Evolutionary conservation across 2,113 vertebrate species (phyloP).

Genomic region (Thamnophis sirtalis): DNA sequence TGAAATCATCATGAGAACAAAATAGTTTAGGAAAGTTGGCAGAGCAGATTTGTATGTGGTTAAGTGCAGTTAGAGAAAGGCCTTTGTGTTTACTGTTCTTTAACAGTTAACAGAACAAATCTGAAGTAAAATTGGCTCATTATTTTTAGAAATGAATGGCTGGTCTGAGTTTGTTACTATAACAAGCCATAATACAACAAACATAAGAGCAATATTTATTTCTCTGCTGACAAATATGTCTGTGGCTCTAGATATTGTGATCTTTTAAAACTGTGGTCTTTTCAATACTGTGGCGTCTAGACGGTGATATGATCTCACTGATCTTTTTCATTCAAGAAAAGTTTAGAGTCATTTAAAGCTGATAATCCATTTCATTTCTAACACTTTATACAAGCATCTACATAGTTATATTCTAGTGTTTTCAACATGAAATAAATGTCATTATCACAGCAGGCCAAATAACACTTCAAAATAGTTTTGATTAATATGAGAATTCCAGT

Average conservation of each 20-base stretch:
- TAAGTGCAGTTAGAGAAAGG: not conserved
- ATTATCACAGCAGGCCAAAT: slow-evolving; percentile 33
- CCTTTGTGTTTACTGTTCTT: not conserved
- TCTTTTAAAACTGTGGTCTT: not conserved
- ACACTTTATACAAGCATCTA: slow-evolving; percentile 14
- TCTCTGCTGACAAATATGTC: slow-evolving; percentile 21
- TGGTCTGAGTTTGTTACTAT: not conserved
- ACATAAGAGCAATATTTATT: slow-evolving; percentile 1
- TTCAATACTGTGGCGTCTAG: not conserved
- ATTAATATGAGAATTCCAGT: slow-evolving; percentile 31
- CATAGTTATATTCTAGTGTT: slow-evolving; percentile 23
- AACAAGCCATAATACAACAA: not conserved
- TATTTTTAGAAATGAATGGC: not conserved
- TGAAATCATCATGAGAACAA: not conserved
- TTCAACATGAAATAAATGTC: slow-evolving; percentile 29
- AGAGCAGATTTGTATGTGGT: not conserved
- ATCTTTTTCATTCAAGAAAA: slow-evolving; percentile 7
- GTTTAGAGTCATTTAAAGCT: not conserved
- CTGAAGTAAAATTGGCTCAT: not conserved
- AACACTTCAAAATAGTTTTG: slow-evolving; percentile 26
- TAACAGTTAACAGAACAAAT: not conserved
- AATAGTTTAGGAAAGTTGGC: not conserved
- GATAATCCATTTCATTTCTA: slow-evolving; percentile 30
- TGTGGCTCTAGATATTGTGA: slow-evolving; percentile 14
- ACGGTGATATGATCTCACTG: slow-evolving; percentile 2